phyloP scores from a whole-genome alignment of 2,113 vertebrate genomes.

The Notiomystis cincta region DNA sequence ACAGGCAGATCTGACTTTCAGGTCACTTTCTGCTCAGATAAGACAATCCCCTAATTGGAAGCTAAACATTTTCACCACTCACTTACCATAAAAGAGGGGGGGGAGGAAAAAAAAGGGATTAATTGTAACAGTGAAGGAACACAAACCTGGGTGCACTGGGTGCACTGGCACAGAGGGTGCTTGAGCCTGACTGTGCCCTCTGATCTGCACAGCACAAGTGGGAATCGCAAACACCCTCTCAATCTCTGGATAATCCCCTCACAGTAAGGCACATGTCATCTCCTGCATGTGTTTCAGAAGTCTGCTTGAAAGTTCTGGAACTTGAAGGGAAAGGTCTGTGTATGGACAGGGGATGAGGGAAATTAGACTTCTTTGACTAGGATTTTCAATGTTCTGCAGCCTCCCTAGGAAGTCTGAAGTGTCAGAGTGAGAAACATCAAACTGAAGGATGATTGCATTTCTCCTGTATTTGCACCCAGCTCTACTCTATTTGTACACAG shows the following conservation, averaged over 20 bases:
- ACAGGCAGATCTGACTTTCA: not conserved
- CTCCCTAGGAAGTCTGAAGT: not conserved
- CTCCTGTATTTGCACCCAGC: not conserved
- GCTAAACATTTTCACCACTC: not conserved
- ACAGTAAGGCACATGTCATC: not conserved
- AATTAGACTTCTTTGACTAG: not conserved
- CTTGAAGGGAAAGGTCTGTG: not conserved
- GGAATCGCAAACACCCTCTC: not conserved
- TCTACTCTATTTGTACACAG: not conserved
- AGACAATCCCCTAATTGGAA: not conserved
- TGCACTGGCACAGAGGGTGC: not conserved
- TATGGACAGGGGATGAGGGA: not conserved
- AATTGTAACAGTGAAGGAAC: not conserved
- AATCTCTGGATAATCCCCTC: accelerated
- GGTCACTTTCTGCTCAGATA: not conserved
- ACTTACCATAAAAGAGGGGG: not conserved
- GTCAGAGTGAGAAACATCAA: not conserved
- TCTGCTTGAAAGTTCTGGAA: not conserved
- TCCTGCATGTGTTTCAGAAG: not conserved
- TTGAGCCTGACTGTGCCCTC: not conserved
- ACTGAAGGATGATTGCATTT: not conserved
- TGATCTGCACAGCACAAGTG: not conserved
- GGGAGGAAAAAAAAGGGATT: not conserved
- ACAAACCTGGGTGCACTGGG: not conserved
- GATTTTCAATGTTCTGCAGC: not conserved